Evolutionary conservation across 2,113 vertebrate species (phyloP), one percentile per base, ranked within the genome.

Genomic region (Nycticorax nycticorax): DNA sequence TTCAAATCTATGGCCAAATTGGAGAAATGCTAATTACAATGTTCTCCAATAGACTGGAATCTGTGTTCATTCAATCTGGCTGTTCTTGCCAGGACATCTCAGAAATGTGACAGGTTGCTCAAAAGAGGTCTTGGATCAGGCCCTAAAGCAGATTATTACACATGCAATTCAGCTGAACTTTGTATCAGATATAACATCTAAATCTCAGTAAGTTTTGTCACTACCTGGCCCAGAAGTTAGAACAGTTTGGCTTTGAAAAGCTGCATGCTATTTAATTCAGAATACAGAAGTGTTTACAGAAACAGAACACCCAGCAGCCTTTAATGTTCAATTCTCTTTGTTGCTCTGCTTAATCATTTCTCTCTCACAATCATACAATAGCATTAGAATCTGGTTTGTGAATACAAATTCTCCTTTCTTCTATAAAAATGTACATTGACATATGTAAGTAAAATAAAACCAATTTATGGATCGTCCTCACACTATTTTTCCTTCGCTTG

Each of bases 261-360:
- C 43, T 24, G 23, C 14, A 35, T 52, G 35, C 4, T 87, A 55
- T 72, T 87, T 72, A 87, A 85, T 76, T 87, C 76, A 59, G 56
- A 87, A 84, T 84, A 84, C 45, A 86, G 30, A 92, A 74, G 9
- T 72, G 37, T 91, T 93, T 91, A 80, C 43, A 84, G 72, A 92
- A 93, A 84, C 60, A 63, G 55, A 92, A 73, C 68, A 88, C 35
- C 64, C 69, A 90, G 12, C 22, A 80, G 48, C 45, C 78, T 92
- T 67, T 64, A 76, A 89, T 73, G 28, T 95, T 95, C 80, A 84
- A 76, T 90, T 93, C 26, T 59, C 48, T 77, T 92, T 91, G 75
- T 71, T 66, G 53, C 41, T 88, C 33, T 76, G 57, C 63, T 75
- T 88, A 88, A 59, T 82, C 2, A 67, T 84, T 72, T 78, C 32